phyloP scores from a whole-genome alignment of 2,797 vertebrate species.

The Clamator glandarius region DNA sequence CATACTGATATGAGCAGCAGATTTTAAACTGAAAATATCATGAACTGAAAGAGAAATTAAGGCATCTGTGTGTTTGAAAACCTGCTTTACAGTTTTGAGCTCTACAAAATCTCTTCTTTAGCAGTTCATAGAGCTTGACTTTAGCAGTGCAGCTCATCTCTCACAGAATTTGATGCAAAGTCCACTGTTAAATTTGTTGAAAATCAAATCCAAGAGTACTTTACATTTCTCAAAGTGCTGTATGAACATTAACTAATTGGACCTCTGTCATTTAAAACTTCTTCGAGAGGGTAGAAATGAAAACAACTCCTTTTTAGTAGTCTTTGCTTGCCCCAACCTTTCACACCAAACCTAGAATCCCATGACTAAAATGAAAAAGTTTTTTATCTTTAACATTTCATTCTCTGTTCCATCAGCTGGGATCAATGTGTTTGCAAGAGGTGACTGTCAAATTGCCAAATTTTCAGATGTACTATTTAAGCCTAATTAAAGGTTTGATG shows the following conservation, averaged over 20 bases:
- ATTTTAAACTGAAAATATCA: not conserved
- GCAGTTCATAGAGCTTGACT: not conserved
- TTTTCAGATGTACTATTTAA: slow-evolving; percentile 74
- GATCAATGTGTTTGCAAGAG: slow-evolving; percentile 65
- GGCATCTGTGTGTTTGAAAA: not conserved
- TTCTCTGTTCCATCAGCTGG: slow-evolving; percentile 67
- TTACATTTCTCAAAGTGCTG: not conserved
- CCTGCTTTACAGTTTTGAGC: not conserved
- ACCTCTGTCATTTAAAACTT: not conserved
- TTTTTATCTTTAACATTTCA: slow-evolving; percentile 68
- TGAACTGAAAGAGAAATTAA: not conserved
- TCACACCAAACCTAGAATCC: slow-evolving; percentile 39
- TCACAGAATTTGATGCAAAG: not conserved
- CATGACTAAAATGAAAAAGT: slow-evolving; percentile 21
- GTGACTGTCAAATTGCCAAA: slow-evolving; percentile 71
- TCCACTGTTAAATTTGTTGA: not conserved
- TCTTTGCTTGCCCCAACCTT: not conserved
- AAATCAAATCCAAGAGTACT: not conserved
- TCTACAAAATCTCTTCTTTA: not conserved
- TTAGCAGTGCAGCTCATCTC: not conserved
- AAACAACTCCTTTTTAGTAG: slow-evolving; percentile 37
- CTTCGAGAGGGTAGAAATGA: not conserved
- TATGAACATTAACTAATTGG: slow-evolving; percentile 13
- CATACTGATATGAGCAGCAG: not conserved
- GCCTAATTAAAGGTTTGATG: slow-evolving; percentile 80